Evolutionary conservation across 2,888 invertebrate genomes (phyloP).

Genomic region (Laothoe populi): DNA sequence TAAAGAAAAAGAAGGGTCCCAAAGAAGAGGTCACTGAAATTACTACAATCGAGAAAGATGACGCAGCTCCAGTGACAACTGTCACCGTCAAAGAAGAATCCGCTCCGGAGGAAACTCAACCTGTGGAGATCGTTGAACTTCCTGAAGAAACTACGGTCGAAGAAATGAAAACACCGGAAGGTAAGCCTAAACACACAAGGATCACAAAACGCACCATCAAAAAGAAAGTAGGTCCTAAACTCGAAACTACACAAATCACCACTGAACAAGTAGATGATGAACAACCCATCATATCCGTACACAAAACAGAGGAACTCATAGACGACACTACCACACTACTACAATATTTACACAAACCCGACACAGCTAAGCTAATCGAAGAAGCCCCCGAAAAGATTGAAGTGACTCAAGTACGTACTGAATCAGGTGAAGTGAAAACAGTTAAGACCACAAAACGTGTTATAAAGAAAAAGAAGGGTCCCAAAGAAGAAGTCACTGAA

Average conservation of each 20-base stretch:
- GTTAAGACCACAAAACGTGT: background rate
- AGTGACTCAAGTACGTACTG: background rate
- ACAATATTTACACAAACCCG: background rate
- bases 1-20: background rate
- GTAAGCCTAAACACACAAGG: background rate
- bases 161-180: background rate
- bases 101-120: background rate
- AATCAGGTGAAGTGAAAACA: background rate
- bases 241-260: background rate
- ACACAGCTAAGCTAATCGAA: background rate
- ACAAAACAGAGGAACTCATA: conserved; percentile 3
- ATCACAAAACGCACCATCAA: background rate
- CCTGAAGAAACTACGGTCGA: background rate
- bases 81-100: background rate
- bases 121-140: background rate
- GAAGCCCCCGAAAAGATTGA: background rate
- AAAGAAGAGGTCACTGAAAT: background rate
- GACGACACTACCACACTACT: conserved; percentile 1
- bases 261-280: background rate
- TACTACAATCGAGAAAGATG: background rate
- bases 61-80: background rate
- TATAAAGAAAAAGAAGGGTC: background rate
- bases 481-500: background rate
- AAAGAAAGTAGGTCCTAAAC: background rate
- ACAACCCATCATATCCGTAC: background rate